A percentile compares a stretch with the other conserved stretches of the same genome.
Conservation (phyloP, 2,113 vertebrate genomes). For the Echinops telfairi region DNA sequence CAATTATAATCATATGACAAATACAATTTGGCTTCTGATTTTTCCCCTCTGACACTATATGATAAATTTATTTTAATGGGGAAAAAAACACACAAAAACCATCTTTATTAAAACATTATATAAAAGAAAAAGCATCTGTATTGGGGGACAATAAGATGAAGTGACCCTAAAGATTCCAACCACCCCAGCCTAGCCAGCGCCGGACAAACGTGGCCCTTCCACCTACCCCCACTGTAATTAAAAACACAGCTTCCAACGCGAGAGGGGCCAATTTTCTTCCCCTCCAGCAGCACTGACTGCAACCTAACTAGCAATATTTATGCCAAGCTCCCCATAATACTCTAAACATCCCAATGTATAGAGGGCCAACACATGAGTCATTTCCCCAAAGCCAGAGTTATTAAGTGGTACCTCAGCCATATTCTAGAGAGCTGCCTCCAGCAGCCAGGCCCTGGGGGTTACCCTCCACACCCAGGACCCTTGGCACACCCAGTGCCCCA, state of each 20-base stretch:
- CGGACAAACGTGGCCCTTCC: slow-evolving; percentile 70
- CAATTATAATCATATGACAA: no score
- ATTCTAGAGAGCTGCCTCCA: slow-evolving; percentile 65
- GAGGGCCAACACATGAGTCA: slow-evolving; percentile 81
- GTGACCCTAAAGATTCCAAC: slow-evolving; percentile 55
- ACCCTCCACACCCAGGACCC: slow-evolving; percentile 66
- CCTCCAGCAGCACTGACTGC: slow-evolving; percentile 79
- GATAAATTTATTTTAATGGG: no score
- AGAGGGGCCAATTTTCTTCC: slow-evolving; percentile 82
- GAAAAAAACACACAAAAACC: no score
- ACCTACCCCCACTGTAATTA: slow-evolving; percentile 72
- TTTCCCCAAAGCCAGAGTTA: slow-evolving; percentile 80
- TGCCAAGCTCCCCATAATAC: slow-evolving; percentile 83
- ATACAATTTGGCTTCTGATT: no score
- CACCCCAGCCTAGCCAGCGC: background rate
- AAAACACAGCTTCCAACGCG: slow-evolving; percentile 69
- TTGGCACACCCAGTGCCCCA: background rate
- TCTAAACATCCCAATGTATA: slow-evolving; percentile 82
- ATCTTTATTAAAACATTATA: no score
- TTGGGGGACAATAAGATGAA: no score
- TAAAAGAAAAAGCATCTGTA: no score
- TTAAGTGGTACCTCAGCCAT: slow-evolving; percentile 81
- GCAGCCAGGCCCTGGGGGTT: slow-evolving; percentile 49
- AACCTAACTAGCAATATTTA: slow-evolving; percentile 83
- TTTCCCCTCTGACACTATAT: no score